Conservation (phyloP, 2,113 vertebrate genomes). For the Caranx ignobilis region DNA sequence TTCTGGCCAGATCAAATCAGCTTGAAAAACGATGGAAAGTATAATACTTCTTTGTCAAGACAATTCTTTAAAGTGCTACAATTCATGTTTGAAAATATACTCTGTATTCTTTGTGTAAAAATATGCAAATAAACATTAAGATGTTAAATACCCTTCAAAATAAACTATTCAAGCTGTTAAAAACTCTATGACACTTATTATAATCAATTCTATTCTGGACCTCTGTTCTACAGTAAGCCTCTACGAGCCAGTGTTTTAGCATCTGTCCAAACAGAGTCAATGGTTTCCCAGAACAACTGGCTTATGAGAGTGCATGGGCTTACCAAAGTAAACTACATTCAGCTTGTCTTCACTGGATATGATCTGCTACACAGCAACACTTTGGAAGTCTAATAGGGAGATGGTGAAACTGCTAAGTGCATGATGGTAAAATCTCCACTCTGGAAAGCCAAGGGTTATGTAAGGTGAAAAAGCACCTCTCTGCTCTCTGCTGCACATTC, state of each 20-base stretch:
- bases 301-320: slow-evolving; percentile 12
- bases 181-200: slow-evolving; percentile 6
- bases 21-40: slow-evolving; percentile 19
- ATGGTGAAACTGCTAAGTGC: slow-evolving; percentile 23
- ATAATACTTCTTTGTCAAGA: slow-evolving; percentile 16
- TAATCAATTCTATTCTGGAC: slow-evolving; percentile 4
- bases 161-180: background rate
- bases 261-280: slow-evolving; percentile 32
- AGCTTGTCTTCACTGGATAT: slow-evolving; percentile 43
- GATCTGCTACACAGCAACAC: slow-evolving; percentile 23
- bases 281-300: slow-evolving; percentile 50
- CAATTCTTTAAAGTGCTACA: slow-evolving; percentile 23
- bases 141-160: slow-evolving; percentile 14
- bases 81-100: background rate
- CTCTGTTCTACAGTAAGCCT: slow-evolving; percentile 7
- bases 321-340: slow-evolving; percentile 29
- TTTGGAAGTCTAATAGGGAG: slow-evolving; percentile 24
- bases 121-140: slow-evolving; percentile 1
- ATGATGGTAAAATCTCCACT: slow-evolving; percentile 8
- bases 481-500: background rate
- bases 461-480: background rate
- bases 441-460: background rate
- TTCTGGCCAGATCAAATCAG: slow-evolving; percentile 42
- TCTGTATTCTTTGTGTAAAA: background rate
- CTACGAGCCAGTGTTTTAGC: slow-evolving; percentile 3